Base-by-base conservation (phyloP, 2,888 invertebrate genomes). In the Cotesia congregata region DNA sequence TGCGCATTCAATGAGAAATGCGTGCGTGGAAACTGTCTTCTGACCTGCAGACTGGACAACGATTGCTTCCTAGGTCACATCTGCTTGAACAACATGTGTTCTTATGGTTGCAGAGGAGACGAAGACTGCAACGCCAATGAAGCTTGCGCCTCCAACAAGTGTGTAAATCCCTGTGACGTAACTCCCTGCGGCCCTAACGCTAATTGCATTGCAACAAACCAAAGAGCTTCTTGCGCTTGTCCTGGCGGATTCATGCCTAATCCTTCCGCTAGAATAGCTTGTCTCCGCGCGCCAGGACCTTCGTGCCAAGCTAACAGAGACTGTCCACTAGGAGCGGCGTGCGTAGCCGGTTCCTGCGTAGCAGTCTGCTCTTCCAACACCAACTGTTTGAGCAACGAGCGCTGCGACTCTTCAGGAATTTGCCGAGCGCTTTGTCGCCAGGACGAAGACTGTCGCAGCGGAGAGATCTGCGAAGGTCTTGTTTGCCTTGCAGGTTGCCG, bases 11-110 rank as follows among this genome's bases (percentile, higher is more conserved):
- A 97, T 87, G 97, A 97, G 90, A 95, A 96, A 88, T 97, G 97
- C 90, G 90, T 95, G 6, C 92, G 93, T 85, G 95, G 94, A 81
- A 94, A 93, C 84, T 97, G 97, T 88, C 93, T 96, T 85, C 93
- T 97, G 77, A 97, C 97, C 2, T 97, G 97, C 86, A 93, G 96
- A 69, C 94, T 96, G 0, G 97, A 97, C 87, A 96, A 97, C 85
- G 97, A 97, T 85, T 97, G 97, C 85, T 97, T 97, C 93, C 91
- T 97, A 77, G 97, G 97, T 0, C 96, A 97, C 85, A 96, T 97
- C 81, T 97, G 97, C 85, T 90, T 96, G 76, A 93, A 94, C 85
- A 96, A 96, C 85, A 95, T 95, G 90, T 97, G 97, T 86, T 92
- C 95, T 77, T 94, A 94, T 82, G 97, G 97, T 61, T 97, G 97